Evolutionary conservation across 92 coral and sea anemone genomes (phyloP).

Genomic region (Epizoanthus fatuus): DNA sequence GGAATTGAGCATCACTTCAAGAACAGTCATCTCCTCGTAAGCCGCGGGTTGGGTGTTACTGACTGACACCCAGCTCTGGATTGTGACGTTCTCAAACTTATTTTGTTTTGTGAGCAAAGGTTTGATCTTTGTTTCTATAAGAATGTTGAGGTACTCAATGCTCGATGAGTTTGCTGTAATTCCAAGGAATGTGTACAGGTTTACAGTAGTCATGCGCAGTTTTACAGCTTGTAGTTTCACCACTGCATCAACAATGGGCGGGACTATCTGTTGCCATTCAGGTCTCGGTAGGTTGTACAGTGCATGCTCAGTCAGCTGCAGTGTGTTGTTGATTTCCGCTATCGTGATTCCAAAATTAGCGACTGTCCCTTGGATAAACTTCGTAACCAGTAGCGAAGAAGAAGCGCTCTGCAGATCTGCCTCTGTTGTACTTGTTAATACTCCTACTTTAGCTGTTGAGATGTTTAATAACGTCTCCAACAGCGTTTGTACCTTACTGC

Average conservation of each 20-base stretch:
- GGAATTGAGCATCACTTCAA: conserved; percentile 23
- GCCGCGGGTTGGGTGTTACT: conserved; percentile 56
- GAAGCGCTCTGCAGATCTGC: conserved; percentile 15
- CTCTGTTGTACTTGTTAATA: conserved; percentile 31
- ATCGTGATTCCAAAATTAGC: conserved; percentile 46
- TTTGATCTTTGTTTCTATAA: neutral
- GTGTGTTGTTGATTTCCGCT: conserved; percentile 26
- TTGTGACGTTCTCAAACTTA: neutral
- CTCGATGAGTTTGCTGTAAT: too few relatives aligned
- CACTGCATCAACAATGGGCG: too few relatives aligned
- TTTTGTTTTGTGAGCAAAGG: conserved; percentile 24
- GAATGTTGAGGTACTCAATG: too few relatives aligned
- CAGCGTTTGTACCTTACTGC: neutral
- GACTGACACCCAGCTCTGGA: conserved; percentile 47
- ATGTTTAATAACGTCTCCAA: too few relatives aligned
- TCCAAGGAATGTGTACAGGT: too few relatives aligned
- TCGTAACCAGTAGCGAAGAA: conserved; percentile 40
- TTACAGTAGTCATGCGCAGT: too few relatives aligned
- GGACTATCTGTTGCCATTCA: too few relatives aligned
- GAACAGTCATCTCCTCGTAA: conserved; percentile 46
- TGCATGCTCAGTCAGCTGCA: too few relatives aligned
- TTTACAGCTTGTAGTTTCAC: too few relatives aligned
- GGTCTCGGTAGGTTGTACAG: too few relatives aligned
- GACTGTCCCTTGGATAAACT: conserved; percentile 68
- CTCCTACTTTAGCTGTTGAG: conserved; percentile 39